These are phyloP conservation scores for Shargacucullia verbasci DNA, from an alignment of 2,888 invertebrate genomes.

Conservation along the genomic window DNA sequence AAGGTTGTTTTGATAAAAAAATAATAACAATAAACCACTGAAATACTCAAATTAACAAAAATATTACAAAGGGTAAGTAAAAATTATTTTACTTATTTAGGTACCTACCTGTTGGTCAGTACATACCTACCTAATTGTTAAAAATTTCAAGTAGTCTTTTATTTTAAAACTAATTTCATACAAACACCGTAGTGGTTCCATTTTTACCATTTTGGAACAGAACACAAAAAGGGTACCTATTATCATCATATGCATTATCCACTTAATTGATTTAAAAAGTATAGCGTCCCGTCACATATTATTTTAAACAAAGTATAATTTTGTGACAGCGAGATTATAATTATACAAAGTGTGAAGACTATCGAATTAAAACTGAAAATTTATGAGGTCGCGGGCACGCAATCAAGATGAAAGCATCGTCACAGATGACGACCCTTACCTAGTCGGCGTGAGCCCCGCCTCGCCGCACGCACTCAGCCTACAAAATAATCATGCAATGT, in stretches of 20 bases:
- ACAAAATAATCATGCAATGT: constrained; percentile 40
- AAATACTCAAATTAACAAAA: too few relatives aligned
- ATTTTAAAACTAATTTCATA: too few relatives aligned
- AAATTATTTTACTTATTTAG: too few relatives aligned
- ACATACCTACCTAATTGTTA: too few relatives aligned
- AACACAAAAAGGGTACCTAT: too few relatives aligned
- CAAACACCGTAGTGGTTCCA: too few relatives aligned
- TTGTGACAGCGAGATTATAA: constrained; percentile 40
- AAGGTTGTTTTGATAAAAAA: too few relatives aligned
- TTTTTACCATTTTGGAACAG: too few relatives aligned
- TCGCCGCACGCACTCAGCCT: constrained; percentile 28
- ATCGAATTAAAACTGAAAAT: constrained; percentile 70
- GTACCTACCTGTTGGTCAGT: too few relatives aligned
- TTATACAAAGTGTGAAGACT: constrained; percentile 66
- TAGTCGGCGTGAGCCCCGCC: constrained; percentile 19
- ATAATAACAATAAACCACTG: too few relatives aligned
- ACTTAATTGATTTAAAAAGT: not conserved
- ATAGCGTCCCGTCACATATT: not conserved
- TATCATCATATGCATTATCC: not conserved
- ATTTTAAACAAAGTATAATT: constrained; percentile 23
- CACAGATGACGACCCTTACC: constrained; percentile 46
- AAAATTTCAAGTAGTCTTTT: too few relatives aligned
- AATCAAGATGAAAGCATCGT: constrained; percentile 75
- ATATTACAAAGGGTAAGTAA: too few relatives aligned
- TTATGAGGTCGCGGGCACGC: constrained; percentile 68